Percentiles rank a stretch among this genome's conserved stretches.
phyloP scores from a whole-genome alignment of 2,888 invertebrate species.

The Lapara coniferarum region DNA sequence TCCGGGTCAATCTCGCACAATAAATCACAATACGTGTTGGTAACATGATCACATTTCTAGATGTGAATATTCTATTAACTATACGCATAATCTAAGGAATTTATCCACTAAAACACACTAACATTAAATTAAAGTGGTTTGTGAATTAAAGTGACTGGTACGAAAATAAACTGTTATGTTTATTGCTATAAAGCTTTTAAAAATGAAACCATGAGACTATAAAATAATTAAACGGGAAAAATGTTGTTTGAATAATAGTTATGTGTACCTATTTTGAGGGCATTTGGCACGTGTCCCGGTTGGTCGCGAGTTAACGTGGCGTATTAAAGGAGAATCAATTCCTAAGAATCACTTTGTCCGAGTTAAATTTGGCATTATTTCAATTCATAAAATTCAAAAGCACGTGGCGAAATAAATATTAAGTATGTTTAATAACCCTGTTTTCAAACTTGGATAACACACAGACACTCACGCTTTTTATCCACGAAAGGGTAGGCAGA shows the following conservation, averaged over 20 bases:
- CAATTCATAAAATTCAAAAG: conserved; percentile 2
- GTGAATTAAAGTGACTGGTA: conserved; percentile 7
- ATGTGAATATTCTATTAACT: conserved; percentile 16
- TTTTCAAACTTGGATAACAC: too few species aligned
- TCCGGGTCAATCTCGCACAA: conserved; percentile 55
- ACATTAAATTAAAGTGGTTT: conserved; percentile 33
- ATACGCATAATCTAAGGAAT: conserved; percentile 7
- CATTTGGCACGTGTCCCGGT: conserved; percentile 53
- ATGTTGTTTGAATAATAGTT: conserved; percentile 42
- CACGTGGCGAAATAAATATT: not conserved
- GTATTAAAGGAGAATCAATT: conserved; percentile 2
- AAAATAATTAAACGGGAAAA: conserved; percentile 50
- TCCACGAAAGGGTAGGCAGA: too few species aligned
- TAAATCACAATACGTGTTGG: conserved; percentile 43
- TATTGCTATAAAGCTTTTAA: conserved; percentile 31
- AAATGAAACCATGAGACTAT: conserved; percentile 35
- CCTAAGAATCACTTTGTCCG: conserved; percentile 7
- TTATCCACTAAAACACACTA: conserved; percentile 23
- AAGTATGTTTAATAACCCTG: not conserved
- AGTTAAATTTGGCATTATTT: conserved; percentile 14
- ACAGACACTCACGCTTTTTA: too few species aligned
- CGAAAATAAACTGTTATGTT: conserved; percentile 18
- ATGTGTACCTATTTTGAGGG: conserved; percentile 39
- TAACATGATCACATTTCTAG: conserved; percentile 38
- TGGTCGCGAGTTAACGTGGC: conserved; percentile 41